Base-by-base conservation (phyloP, 2,113 vertebrate species). In the Anser brachyrhynchus region DNA sequence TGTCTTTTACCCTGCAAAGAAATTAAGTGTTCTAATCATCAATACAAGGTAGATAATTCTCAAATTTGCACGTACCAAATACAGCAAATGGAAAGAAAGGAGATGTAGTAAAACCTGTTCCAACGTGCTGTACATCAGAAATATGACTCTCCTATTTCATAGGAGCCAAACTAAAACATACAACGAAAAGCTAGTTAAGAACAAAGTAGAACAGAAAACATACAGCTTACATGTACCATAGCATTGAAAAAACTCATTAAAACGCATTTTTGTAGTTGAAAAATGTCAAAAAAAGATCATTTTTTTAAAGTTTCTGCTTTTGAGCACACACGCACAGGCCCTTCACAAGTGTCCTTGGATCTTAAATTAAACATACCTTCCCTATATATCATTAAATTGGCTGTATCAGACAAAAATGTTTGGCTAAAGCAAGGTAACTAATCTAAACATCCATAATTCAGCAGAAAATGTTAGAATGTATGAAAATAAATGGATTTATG, bases 91-190 rank as follows among this genome's bases (percentile, higher is more conserved):
- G 41, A 70, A 83, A 84, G 80, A 41, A 82, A 29, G 31, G 51
- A 84, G 61, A 94, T 80, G 82, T 62, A 89, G 90, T 69, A 94
- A 93, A 96, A 84, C 93, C 88, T 94, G 93, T 95, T 84, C 33
- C 26, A 52, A 90, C 94, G 92, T 0, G 92, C 78, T 77, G 22
- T 64, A 72, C 35, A 2, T 85, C 74, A 80, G 82, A 87, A 96
- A 94, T 65, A 57, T 41, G 79, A 93, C 62, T 84, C 93, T 71
- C 57, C 1, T 46, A 80, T 83, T 91, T 89, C 85, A 55, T 12
- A 82, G 78, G 10, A 91, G 66, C 49, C 89, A 84, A 92, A 82
- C 71, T 51, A 84, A 62, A 89, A 72, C 52, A 87, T 21, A 16
- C 57, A 89, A 64, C 3, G 31, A 83, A 90, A 90, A 91, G 59